Evolutionary conservation across 2,888 invertebrate species (phyloP).

Genomic region (Hemaris fuciformis): DNA sequence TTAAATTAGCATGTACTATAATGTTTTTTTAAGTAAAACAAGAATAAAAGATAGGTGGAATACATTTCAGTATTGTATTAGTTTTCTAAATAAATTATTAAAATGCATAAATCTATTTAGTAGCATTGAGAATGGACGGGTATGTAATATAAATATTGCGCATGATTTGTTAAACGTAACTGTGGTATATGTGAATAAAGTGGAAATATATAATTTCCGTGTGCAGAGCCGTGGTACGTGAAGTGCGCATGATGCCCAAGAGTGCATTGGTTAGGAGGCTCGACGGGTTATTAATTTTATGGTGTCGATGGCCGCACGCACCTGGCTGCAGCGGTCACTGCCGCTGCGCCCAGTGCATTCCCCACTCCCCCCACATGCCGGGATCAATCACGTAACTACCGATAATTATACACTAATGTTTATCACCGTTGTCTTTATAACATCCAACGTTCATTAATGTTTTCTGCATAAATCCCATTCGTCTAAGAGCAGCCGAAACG

Average conservation of each 20-base stretch:
- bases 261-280: conserved; percentile 74
- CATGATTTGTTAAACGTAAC: background rate
- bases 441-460: background rate
- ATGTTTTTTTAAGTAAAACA: too few species aligned
- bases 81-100: too few species aligned
- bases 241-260: conserved; percentile 60
- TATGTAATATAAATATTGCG: background rate
- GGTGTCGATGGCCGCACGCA: conserved; percentile 81
- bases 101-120: too few species aligned
- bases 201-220: conserved; percentile 24
- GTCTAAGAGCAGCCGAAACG: background rate
- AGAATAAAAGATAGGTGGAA: too few species aligned
- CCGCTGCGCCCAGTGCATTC: conserved; percentile 49
- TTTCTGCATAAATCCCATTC: background rate
- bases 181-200: background rate
- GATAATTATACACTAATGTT: conserved; percentile 7
- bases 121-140: too few species aligned
- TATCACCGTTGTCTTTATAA: conserved; percentile 11
- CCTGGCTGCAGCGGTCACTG: conserved; percentile 77
- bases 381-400: conserved; percentile 63
- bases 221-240: conserved; percentile 38
- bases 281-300: conserved; percentile 81
- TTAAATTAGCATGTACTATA: too few species aligned
- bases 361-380: conserved; percentile 36
- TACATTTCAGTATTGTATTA: too few species aligned